Base-by-base conservation (phyloP, 2,113 vertebrate genomes). In the Rhea americana region DNA sequence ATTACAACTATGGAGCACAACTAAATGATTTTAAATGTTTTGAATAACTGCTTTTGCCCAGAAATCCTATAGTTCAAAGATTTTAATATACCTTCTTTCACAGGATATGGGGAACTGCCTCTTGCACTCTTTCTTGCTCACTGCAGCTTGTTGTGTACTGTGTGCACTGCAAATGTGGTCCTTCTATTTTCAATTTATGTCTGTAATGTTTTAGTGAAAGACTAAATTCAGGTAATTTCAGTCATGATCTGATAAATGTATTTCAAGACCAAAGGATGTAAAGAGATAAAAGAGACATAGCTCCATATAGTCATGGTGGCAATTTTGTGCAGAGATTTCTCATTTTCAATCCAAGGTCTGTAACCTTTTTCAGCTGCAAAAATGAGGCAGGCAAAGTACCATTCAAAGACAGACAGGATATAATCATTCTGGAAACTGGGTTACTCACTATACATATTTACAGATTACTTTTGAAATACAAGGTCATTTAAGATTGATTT, bases 401-500 rank as follows among this genome's bases (percentile, higher is more conserved):
- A 71, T 76, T 93, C 75, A 82, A 90, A 85, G 86, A 79, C 85
- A 47, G 45, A 70, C 53, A 90, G 72, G 41, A 68, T 59, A 85
- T 32, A 32, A 66, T 32, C 39, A 80, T 35, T 28, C 24, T 82
- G 39, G 53, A 70, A 85, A 85, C 94, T 85, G 90, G 91, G 61
- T 73, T 16, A 39, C 62, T 51, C 78, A 73, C 9, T 72, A 93
- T 87, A 41, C 73, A 94, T 96, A 94, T 93, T 94, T 93, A 96
- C 93, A 93, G 77, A 59, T 72, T 86, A 11, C 30, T 28, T 63
- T 85, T 71, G 86, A 85, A 70, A 85, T 70, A 78, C 73, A 78
- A 79, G 67, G 79, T 58, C 89, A 96, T 93, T 97, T 2, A 35
- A 85, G 63, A n/a, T 63, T 66, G 87, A 90, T 73, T 93, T 68